These are phyloP conservation scores for Athalia rosae DNA, from an alignment of 2,888 invertebrate species.

Conservation along the genomic window DNA sequence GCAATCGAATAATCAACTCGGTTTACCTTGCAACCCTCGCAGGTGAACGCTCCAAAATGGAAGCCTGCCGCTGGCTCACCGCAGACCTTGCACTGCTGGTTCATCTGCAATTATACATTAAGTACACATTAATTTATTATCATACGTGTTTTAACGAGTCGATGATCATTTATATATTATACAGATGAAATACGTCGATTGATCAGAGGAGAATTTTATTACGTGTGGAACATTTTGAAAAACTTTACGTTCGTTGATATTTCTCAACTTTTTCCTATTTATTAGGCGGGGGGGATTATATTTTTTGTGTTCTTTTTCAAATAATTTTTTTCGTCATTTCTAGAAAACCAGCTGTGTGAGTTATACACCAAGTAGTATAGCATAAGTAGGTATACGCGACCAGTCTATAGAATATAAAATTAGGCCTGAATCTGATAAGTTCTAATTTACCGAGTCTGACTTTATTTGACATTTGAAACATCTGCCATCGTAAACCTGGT, in stretches of 20 bases:
- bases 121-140: no score
- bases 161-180: no score
- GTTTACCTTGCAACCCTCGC: constrained; percentile 72
- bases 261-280: no score
- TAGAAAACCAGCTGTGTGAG: constrained; percentile 24
- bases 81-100: constrained; percentile 72
- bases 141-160: no score
- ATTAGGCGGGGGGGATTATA: no score
- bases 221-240: no score
- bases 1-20: constrained; percentile 6
- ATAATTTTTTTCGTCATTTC: no score
- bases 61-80: constrained; percentile 72
- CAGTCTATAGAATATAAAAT: constrained; percentile 63
- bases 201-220: no score
- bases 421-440: constrained; percentile 61
- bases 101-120: constrained; percentile 66
- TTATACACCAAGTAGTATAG: neutral
- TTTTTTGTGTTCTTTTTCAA: no score
- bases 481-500: constrained; percentile 41
- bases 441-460: constrained; percentile 42
- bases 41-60: constrained; percentile 72
- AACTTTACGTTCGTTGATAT: no score
- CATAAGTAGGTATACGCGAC: neutral
- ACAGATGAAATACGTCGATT: no score
- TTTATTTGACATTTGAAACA: constrained; percentile 49